Evolutionary conservation across 2,113 vertebrate genomes (phyloP).

Genomic region (Ceyx melanurus): DNA sequence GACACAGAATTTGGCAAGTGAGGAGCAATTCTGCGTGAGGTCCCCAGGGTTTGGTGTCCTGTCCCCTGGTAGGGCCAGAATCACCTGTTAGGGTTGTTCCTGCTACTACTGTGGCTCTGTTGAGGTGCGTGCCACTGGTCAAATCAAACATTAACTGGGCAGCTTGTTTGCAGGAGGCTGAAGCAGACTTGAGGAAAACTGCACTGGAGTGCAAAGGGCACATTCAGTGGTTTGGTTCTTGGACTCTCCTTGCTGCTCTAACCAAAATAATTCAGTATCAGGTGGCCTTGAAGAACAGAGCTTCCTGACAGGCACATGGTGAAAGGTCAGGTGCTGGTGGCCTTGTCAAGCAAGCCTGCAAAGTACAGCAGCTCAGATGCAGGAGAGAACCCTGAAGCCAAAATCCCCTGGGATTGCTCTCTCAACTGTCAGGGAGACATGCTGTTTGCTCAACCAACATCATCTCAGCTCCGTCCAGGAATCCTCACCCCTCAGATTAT

Average conservation of each 20-base stretch:
- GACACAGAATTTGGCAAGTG: not conserved
- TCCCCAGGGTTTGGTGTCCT: not conserved
- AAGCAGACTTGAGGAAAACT: slow-evolving; percentile 7
- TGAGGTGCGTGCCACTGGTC: not conserved
- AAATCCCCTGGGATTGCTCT: not conserved
- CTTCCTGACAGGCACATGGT: fast-evolving
- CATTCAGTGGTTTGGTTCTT: not conserved
- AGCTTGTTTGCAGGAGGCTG: not conserved
- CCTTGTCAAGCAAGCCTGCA: not conserved
- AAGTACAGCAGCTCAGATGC: not conserved
- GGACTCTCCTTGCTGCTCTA: not conserved
- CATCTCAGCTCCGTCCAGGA: not conserved
- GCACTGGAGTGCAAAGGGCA: not conserved
- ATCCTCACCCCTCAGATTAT: not conserved
- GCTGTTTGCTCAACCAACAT: not conserved
- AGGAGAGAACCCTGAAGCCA: not conserved
- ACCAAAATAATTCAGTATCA: not conserved
- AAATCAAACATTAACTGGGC: slow-evolving; percentile 65
- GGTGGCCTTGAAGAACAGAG: not conserved
- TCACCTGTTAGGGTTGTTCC: not conserved
- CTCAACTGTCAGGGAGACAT: not conserved
- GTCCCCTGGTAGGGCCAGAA: not conserved
- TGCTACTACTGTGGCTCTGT: not conserved
- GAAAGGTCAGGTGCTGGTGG: not conserved
- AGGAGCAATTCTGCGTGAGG: fast-evolving